Base-by-base conservation (phyloP, 2,797 vertebrate genomes). In the Trachurus trachurus region DNA sequence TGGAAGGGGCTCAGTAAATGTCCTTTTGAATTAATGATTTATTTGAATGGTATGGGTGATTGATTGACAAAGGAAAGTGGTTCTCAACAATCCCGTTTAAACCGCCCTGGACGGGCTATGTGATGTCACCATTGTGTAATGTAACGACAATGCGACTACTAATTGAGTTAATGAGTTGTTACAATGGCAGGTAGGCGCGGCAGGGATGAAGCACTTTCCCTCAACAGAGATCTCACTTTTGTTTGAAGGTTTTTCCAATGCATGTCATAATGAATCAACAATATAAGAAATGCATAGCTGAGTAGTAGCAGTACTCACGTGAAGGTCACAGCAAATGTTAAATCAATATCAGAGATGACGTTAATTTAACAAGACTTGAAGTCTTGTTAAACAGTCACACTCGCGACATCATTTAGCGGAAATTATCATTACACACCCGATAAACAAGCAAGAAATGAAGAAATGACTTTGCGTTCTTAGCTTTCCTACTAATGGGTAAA, bases 21-120 rank as follows among this genome's bases (percentile, higher is more conserved):
- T 34, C 34, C 22, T 42, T 75, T 67, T 2, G 0, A 65, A 56
- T 66, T 1, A 64, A 47, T 19, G 6, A 10, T 50, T 10, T 1
- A 21, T 44, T 65, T 65, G 34, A 66, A 75, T 64, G 19, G 4
- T 10, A 1, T 5, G 7, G 60, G 26, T 26, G 26, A 26, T 22
- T 26, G 26, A 26, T 22, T 40, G 16, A 52, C 39, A 57, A 57
- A 66, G 49, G 42, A 12, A 59, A 42, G 31, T 57, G 47, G 21
- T 63, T 71, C 22, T 74, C 13, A 40, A 73, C 1, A 19, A 39
- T 69, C 52, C 50, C 63, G 59, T 84, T 70, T 34, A 70, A 53
- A 26, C 54, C 52, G 58, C 44, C 19, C n/a, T n/a, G 37, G 12
- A 60, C 19, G 59, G 15, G 21, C 66, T 17, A 70, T 65, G 31